Conservation (phyloP, 2,797 vertebrate genomes). For the Stomatorhinus walkeri region DNA sequence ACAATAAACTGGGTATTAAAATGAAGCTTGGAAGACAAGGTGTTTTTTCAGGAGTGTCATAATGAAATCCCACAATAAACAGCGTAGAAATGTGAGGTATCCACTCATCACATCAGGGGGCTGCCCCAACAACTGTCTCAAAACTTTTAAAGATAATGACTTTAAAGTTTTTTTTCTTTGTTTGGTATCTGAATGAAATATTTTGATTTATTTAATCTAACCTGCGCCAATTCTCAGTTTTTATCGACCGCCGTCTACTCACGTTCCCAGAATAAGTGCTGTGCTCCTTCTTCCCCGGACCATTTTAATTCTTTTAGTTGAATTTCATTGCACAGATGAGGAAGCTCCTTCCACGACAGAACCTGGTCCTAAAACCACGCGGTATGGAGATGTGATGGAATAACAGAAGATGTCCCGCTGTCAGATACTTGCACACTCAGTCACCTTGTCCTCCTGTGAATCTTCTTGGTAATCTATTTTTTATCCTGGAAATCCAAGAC, state of each 20-base stretch:
- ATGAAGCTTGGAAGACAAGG: neutral
- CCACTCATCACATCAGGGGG: neutral
- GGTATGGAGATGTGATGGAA: slow-evolving; percentile 62
- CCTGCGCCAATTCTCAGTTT: neutral
- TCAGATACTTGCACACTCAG: neutral
- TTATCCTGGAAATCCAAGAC: neutral
- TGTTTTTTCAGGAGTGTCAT: neutral
- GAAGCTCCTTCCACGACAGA: slow-evolving; percentile 33
- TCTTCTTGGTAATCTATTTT: neutral
- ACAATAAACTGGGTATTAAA: neutral
- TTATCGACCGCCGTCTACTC: neutral
- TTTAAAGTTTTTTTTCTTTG: neutral
- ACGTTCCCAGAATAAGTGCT: neutral
- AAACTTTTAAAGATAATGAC: neutral
- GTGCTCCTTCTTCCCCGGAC: neutral
- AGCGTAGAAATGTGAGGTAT: neutral
- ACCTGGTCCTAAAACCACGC: slow-evolving; percentile 44
- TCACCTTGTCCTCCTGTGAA: neutral
- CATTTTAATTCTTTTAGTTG: neutral
- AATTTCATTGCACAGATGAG: slow-evolving; percentile 21
- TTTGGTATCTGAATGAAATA: neutral
- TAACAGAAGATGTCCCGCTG: slow-evolving; percentile 31
- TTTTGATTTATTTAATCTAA: neutral
- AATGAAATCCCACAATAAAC: neutral
- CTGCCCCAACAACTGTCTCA: neutral